Evolutionary conservation across 53 echinoderm and acorn worm genomes (phyloP).

Genomic region (Glandiceps talaboti): DNA sequence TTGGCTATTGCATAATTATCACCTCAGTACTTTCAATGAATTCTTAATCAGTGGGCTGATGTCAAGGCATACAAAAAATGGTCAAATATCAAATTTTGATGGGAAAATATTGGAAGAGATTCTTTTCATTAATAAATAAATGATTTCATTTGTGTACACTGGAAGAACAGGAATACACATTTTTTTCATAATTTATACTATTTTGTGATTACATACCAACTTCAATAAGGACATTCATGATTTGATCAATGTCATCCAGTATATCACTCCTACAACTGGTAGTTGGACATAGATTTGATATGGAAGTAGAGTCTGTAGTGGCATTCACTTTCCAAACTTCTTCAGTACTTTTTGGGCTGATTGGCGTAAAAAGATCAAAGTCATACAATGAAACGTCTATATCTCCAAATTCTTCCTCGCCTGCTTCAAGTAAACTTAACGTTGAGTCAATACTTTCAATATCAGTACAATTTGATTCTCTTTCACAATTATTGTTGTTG

Average conservation of each 20-base stretch:
- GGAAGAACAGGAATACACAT: not conserved
- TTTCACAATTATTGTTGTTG: not conserved
- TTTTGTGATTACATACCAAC: constrained; percentile 55
- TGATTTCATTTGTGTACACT: not conserved
- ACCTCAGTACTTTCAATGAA: too few species aligned
- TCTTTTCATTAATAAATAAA: too few species aligned
- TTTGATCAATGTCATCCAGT: constrained; percentile 74
- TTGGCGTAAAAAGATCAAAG: constrained; percentile 57
- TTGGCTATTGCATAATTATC: not conserved
- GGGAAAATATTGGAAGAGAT: too few species aligned
- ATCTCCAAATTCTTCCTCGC: constrained; percentile 67
- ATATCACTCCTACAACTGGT: constrained; percentile 60
- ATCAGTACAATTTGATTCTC: not conserved
- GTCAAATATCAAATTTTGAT: too few species aligned
- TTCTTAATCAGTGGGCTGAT: too few species aligned
- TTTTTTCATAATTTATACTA: too few species aligned
- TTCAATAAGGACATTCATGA: constrained; percentile 79
- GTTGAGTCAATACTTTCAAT: not conserved
- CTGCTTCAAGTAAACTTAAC: not conserved
- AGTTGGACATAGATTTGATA: constrained; percentile 22
- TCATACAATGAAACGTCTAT: constrained; percentile 84
- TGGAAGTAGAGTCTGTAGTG: not conserved
- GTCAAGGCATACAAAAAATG: too few species aligned
- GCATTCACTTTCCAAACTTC: not conserved
- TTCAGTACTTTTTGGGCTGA: constrained; percentile 35